Evolutionary conservation across 2,888 invertebrate species (phyloP).

Genomic region (Diachrysia chrysitis): DNA sequence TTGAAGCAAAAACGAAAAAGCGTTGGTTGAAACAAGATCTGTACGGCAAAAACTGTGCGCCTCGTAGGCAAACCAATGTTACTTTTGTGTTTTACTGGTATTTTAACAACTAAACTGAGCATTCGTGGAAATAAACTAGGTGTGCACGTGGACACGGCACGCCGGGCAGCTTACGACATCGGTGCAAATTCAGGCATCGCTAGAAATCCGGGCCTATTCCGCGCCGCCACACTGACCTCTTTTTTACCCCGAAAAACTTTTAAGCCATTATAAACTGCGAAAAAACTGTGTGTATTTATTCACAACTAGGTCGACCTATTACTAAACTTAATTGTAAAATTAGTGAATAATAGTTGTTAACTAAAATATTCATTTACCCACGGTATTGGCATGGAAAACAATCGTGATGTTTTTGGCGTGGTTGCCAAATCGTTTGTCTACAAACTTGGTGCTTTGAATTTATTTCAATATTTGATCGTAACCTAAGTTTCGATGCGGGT

Average conservation of each 20-base stretch:
- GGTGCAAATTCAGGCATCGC: slow-evolving; percentile 68
- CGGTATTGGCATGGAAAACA: slow-evolving; percentile 51
- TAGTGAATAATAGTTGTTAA: slow-evolving; percentile 42
- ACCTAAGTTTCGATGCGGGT: slow-evolving; percentile 28
- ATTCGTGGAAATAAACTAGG: slow-evolving; percentile 66
- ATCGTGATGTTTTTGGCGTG: slow-evolving; percentile 55
- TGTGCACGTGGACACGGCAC: slow-evolving; percentile 54
- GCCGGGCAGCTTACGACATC: slow-evolving; percentile 63
- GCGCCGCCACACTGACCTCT: slow-evolving; percentile 20
- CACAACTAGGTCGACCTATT: background rate
- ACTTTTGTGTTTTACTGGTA: slow-evolving; percentile 36
- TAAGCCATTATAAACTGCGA: slow-evolving; percentile 8
- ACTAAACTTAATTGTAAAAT: slow-evolving; percentile 12
- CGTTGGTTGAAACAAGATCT: slow-evolving; percentile 18
- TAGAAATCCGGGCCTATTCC: slow-evolving; percentile 47
- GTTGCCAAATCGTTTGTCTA: slow-evolving; percentile 60
- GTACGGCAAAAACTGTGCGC: slow-evolving; percentile 22
- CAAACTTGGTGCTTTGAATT: slow-evolving; percentile 51
- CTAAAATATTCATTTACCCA: slow-evolving; percentile 52
- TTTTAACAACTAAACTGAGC: slow-evolving; percentile 63
- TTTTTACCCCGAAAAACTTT: slow-evolving; percentile 38
- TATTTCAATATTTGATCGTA: slow-evolving; percentile 51
- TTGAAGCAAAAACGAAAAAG: slow-evolving; percentile 16
- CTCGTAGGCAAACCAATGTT: slow-evolving; percentile 43
- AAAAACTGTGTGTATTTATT: slow-evolving; percentile 4